A percentile compares a stretch with the other conserved stretches of the same genome.
Conservation (phyloP, 2,888 invertebrate genomes). For the Acanthosepion lycidas region DNA sequence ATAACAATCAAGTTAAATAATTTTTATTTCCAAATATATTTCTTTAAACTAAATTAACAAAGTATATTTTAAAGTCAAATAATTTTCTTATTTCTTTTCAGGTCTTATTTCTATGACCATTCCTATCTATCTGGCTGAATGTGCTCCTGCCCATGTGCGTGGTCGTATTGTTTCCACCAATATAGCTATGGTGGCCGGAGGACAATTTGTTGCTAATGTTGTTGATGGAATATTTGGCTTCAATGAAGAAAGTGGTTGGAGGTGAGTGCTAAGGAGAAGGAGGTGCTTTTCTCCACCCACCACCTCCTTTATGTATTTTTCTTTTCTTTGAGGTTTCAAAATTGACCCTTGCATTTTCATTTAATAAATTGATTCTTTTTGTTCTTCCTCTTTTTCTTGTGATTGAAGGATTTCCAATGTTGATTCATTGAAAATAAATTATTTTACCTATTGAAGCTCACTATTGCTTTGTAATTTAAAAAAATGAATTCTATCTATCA, state of each 20-base stretch:
- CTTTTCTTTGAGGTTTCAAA: too few relatives aligned
- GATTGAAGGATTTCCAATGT: too few relatives aligned
- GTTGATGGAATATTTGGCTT: conserved; percentile 77
- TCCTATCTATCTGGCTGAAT: conserved; percentile 79
- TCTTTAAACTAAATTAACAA: neutral
- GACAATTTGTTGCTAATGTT: conserved; percentile 77
- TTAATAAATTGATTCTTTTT: too few relatives aligned
- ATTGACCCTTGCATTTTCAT: too few relatives aligned
- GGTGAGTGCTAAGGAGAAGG: conserved; percentile 69
- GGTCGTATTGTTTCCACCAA: conserved; percentile 77
- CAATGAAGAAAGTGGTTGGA: conserved; percentile 77
- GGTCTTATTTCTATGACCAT: conserved; percentile 78
- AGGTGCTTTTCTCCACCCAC: neutral
- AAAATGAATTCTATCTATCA: too few relatives aligned
- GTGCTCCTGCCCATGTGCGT: conserved; percentile 76
- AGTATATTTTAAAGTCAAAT: neutral
- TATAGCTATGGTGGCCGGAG: conserved; percentile 77
- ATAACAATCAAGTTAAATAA: neutral
- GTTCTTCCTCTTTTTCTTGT: too few relatives aligned
- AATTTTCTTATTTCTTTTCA: conserved; percentile 57
- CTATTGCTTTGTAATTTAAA: too few relatives aligned
- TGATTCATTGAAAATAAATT: too few relatives aligned
- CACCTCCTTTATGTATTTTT: too few relatives aligned
- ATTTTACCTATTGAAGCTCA: too few relatives aligned
- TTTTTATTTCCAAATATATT: neutral